Evolutionary conservation across 2,113 vertebrate genomes (phyloP), one percentile per base, ranked within the genome.

Genomic region (Potamarius usumacintae): DNA sequence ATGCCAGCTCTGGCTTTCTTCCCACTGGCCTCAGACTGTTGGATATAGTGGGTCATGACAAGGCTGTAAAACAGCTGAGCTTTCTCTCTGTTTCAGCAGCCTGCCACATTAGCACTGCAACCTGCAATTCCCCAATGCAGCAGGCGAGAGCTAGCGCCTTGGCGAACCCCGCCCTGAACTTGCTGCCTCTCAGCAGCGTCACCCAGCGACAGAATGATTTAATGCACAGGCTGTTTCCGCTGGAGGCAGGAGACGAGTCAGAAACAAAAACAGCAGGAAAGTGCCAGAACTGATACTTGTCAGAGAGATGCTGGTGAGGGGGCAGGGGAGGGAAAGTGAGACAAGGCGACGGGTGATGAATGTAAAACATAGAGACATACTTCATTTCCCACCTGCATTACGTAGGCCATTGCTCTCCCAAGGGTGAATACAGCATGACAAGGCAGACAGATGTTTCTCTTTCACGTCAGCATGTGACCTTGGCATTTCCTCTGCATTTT

Each of bases 281-380:
- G 87, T 95, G 93, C 94, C 94, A 94, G 72, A 87, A 91, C 88
- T 89, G 88, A 93, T 94, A 78, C 91, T 90, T 90, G 91, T 94
- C 95, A 94, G 55, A 78, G 85, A 85, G 74, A 74, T 50, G 86
- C 71, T 52, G 71, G 71, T 25, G 42, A 86, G 87, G 84, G n/a
- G 89, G 91, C 2, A 57, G 86, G 90, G 34, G 84, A 62, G 52
- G 65, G 77, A 63, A 71, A 30, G 87, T 55, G 80, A n/a, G 74
- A 52, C 55, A 84, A 85, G 81, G 83, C 86, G 90, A 90, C 84
- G 25, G 82, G 71, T 85, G 91, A 85, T 86, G 88, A 90, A 94
- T 91, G 91, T 90, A 91, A 89, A 93, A 92, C 90, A 92, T 88
- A 83, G 87, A 91, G 76, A 84, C 83, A 72, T 81, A 87, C 82